Base-by-base conservation (phyloP, 2,113 vertebrate species). In the Plecotus auritus region DNA sequence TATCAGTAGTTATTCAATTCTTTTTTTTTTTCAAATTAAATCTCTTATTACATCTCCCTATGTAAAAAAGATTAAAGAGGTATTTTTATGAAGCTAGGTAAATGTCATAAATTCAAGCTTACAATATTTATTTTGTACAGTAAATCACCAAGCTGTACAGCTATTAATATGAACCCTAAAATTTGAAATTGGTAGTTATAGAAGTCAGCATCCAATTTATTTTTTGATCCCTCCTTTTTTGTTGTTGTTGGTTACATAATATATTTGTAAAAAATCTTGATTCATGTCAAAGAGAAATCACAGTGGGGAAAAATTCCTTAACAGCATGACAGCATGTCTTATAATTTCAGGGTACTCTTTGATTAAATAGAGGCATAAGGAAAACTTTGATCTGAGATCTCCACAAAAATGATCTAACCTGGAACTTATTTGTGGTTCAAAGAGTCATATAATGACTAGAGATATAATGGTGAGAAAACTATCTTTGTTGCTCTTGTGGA, bases 381-480 rank as follows among this genome's bases (percentile, higher is more conserved):
- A 87, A 91, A 74, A 23, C 47, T 77, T 88, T 94, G 47, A 82
- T 95, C 81, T 83, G 35, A 93, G 32, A 23, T 67, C 40, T 93
- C 40, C 45, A 85, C 73, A 76, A 74, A 96, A 88, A 91, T 78
- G 73, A 88, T 56, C 88, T 88, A 61, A 73, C 78, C 67, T 83
- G 73, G 85, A 54, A 83, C 85, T 95, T 90, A 88, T 83, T 96
- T 96, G 56, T 85, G 81, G 90, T 83, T 77, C 69, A 74, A 13
- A 70, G 93, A 73, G 47, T 88, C 85, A 74, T 47, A 61, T 61
- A 61, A 61, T 37, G n/a, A 16, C 18, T 84, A 85, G 49, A 89
- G 54, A 70, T 42, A 51, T 0, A 30, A 16, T 17, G 28, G 42
- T 66, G 82, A 95, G 85, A 95, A 95, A 82, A 93, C 4, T 66